Evolutionary conservation across 2,888 invertebrate genomes (phyloP), one percentile per base, ranked within the genome.

Genomic region (Coelopa pilipes): DNA sequence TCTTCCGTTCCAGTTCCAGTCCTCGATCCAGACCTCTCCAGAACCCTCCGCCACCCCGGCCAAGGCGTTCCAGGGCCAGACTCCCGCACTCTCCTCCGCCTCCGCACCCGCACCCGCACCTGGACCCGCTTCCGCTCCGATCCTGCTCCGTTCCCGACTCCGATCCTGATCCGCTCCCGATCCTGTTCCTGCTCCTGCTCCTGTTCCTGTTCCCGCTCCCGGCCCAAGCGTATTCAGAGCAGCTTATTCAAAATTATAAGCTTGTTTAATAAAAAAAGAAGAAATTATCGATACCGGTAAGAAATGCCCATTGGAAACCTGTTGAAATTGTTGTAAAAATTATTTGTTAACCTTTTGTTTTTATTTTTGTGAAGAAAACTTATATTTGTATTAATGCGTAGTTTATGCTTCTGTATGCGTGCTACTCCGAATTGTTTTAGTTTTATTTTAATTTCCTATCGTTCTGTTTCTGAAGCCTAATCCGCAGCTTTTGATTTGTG

Each of bases 111-210:
- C 34, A 34, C 7, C 34, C 34, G 34, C 2, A 34, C 34, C 34
- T 34, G 34, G 34, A 4, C 7, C 34, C 34, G 34, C 2, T 34
- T 34, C 34, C 34, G 57, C 19, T 59, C 21, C 45, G 59, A 60
- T 46, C 59, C 11, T 60, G 60, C 49, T 21, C 74, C 72, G 73
- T 72, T 76, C 72, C 76, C 68, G 65, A 75, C 75, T 78, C 79
- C 69, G 70, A 59, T 67, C 62, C 74, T 63, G 76, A 59, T 47
- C 73, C 66, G 74, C 69, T 74, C 76, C 77, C 75, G 76, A 72
- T 76, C 68, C 73, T 55, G 75, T 21, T 70, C 68, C 75, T 34
- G 50, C 15, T 53, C 55, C 69, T 34, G 72, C n/a, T 67, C 53
- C 59, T 60, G 50, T 34, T 45, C 17, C n/a, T 46, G 57, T 11